Percentiles rank a stretch among this genome's conserved stretches.
phyloP scores from a whole-genome alignment of 2,797 vertebrate species.

The Phrynocephalus forsythii region DNA sequence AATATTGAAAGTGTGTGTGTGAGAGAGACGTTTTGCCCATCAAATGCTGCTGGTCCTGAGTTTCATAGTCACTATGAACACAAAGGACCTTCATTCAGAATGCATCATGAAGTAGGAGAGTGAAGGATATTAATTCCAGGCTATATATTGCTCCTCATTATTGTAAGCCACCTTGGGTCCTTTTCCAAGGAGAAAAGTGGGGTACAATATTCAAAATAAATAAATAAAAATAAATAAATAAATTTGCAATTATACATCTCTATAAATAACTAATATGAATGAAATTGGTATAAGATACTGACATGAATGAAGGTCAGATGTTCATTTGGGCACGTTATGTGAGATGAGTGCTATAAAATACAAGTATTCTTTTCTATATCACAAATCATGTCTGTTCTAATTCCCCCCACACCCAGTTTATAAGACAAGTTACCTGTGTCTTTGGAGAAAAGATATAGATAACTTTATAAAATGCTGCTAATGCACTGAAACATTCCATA shows the following conservation, averaged over 20 bases:
- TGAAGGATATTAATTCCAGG: neutral
- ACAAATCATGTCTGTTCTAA: neutral
- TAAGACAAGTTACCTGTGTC: neutral
- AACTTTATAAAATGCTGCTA: neutral
- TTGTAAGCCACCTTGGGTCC: too few relatives aligned
- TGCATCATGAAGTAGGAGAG: neutral
- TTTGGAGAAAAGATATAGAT: neutral
- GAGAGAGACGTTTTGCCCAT: neutral
- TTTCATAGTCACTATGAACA: neutral
- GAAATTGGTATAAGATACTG: neutral
- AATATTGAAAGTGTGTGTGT: too few relatives aligned
- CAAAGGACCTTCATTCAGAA: neutral
- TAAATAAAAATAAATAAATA: neutral
- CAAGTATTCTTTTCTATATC: neutral
- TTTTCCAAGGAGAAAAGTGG: too few relatives aligned
- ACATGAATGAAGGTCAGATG: neutral
- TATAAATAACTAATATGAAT: neutral
- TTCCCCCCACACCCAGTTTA: neutral
- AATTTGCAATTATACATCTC: neutral
- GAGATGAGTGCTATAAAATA: slow-evolving; percentile 12
- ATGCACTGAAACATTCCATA: neutral
- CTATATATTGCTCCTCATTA: too few relatives aligned
- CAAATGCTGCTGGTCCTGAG: neutral
- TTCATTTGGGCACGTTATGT: neutral
- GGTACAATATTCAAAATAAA: too few relatives aligned